Percentiles rank a stretch among this genome's conserved stretches.
These are phyloP conservation scores for Atta colombica DNA, from an alignment of 1,140 invertebrate species.

Conservation along the genomic window DNA sequence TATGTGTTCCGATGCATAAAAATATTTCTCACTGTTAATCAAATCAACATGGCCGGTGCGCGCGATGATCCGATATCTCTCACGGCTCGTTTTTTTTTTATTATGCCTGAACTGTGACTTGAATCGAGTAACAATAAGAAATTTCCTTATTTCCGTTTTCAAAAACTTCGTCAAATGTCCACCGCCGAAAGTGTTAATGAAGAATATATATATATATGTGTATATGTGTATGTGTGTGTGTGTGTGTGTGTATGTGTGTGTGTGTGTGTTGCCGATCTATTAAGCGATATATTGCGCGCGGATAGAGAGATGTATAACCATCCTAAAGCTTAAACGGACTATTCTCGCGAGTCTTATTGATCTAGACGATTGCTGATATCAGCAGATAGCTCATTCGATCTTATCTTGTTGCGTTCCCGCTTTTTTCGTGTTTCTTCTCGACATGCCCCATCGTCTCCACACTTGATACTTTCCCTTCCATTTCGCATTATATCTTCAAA, in stretches of 20 bases:
- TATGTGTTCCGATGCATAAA: no score
- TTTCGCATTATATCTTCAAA: slow-evolving; percentile 59
- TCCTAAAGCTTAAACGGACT: slow-evolving; percentile 71
- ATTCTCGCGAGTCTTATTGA: slow-evolving; percentile 59
- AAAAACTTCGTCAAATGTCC: no score
- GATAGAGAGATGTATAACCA: slow-evolving; percentile 70
- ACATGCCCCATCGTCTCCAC: neutral
- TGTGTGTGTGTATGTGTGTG: no score
- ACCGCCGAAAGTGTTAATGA: no score
- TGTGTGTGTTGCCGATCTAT: slow-evolving; percentile 63
- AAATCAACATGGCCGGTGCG: no score
- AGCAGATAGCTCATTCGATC: slow-evolving; percentile 39
- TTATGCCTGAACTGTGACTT: no score
- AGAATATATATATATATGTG: slow-evolving; percentile 25
- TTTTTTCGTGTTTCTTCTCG: slow-evolving; percentile 41
- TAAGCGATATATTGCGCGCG: slow-evolving; percentile 72
- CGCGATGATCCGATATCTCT: no score
- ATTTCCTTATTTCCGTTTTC: no score
- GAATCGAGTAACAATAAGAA: no score
- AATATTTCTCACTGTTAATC: no score
- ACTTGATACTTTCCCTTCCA: slow-evolving; percentile 5
- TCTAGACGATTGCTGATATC: slow-evolving; percentile 61
- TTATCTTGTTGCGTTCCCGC: neutral
- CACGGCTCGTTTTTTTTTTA: no score
- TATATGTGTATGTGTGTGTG: no score